Evolutionary conservation across 2,888 invertebrate species (phyloP), one percentile per base, ranked within the genome.

Genomic region (Resseliella maxima): DNA sequence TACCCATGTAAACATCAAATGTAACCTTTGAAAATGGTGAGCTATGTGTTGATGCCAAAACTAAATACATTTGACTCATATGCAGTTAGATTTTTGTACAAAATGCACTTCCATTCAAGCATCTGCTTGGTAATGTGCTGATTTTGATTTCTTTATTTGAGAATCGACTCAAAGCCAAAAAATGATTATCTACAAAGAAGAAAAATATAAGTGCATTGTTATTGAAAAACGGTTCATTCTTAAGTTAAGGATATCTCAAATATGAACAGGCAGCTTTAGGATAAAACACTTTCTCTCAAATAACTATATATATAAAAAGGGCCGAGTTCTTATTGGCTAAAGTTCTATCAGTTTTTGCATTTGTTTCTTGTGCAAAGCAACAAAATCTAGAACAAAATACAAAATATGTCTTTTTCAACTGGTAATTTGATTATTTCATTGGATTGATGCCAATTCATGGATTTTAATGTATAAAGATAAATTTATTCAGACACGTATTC

Each of bases 51-150:
- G 24, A 59, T 59, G 31, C 35, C 35, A 72, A 72, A 72, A 15
- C 35, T 15, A 72, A 31, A 72, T 31, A 72, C 31, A 72, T 72
- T 72, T 10, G 72, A 31, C 15, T 72, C 15, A 1, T 31, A 72
- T 35, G 31, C 72, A 50, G 10, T 50, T 50, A 2, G 50, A 2
- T 8, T 8, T 6, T 18, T 50, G 50, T 18, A 50, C 18, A 50
- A 50, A 59, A 59, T 27, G 59, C 24, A 18, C 24, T 24, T 27
- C n/a, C 24, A 18, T 72, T 72, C 31, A 12, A 31, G 72, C 72
- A 72, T 72, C 72, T 72, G 72, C 72, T 72, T 72, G 72, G 72
- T 35, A 72, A 72, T 72, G 72, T 72, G 72, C 72, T 72, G 72
- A 72, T 72, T 72, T 72, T 18, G 59, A 27, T 72, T 72, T 35